phyloP scores from a whole-genome alignment of 2,888 invertebrate genomes.

The Euplagia quadripunctaria region DNA sequence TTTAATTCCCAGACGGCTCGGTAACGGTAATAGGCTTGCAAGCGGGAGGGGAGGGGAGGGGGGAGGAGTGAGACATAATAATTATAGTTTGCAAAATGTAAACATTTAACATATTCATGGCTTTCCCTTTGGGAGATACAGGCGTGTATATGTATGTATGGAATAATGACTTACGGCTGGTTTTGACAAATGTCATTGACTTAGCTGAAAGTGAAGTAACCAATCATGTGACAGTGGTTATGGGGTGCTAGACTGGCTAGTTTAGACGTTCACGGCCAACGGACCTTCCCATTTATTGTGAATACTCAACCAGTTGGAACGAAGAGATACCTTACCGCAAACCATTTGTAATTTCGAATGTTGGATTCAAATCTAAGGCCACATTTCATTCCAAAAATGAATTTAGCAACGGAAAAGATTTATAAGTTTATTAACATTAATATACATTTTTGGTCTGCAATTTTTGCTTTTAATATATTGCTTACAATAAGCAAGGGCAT shows the following conservation, averaged over 20 bases:
- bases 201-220: background rate
- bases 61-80: too few relatives aligned
- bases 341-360: background rate
- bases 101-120: too few relatives aligned
- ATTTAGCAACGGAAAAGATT: background rate
- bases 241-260: background rate
- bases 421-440: background rate
- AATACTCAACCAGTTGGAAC: background rate
- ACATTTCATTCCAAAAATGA: background rate
- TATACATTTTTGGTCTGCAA: background rate
- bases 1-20: too few relatives aligned
- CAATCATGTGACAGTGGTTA: background rate
- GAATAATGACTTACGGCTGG: too few relatives aligned
- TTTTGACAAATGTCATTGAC: background rate
- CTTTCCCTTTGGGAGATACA: too few relatives aligned
- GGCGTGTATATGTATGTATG: too few relatives aligned
- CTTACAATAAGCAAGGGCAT: background rate
- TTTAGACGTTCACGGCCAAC: background rate
- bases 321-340: background rate
- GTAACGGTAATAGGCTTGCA: too few relatives aligned
- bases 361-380: background rate
- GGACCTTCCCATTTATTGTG: background rate
- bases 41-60: too few relatives aligned
- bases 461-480: background rate
- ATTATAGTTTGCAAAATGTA: too few relatives aligned